Conservation (phyloP, 2,888 invertebrate species). For the Nudaria mundana region DNA sequence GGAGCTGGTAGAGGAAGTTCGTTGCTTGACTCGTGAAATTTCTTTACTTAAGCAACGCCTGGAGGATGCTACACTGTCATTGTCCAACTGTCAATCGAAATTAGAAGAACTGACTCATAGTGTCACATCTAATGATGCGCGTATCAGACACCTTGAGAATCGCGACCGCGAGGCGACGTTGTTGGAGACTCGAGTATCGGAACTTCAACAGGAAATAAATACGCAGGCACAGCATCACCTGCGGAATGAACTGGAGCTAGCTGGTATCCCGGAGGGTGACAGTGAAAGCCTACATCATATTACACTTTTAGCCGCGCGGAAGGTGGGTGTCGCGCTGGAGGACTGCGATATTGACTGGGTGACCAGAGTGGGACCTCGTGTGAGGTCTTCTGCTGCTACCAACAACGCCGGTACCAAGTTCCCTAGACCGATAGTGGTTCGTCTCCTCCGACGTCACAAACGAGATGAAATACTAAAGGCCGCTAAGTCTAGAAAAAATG, state of each 20-base stretch:
- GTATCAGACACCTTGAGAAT: constrained; percentile 1
- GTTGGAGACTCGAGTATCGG: constrained; percentile 1
- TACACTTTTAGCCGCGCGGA: background rate
- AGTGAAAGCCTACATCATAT: constrained; percentile 22
- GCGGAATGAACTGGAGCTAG: constrained; percentile 21
- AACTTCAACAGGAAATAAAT: constrained; percentile 13
- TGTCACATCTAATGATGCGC: background rate
- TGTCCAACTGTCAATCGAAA: constrained; percentile 2
- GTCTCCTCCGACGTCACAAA: constrained; percentile 15
- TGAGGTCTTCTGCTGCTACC: no score
- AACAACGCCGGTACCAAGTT: background rate
- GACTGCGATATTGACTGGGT: background rate
- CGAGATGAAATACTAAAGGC: constrained; percentile 23
- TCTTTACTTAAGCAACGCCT: constrained; percentile 3
- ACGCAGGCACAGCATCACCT: constrained; percentile 13
- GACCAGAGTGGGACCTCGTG: background rate
- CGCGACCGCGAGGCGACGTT: background rate
- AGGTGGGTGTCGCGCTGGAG: background rate
- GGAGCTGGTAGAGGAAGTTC: constrained; percentile 5
- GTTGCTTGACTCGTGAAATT: constrained; percentile 3
- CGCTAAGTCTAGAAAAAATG: constrained; percentile 18
- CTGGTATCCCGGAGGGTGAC: constrained; percentile 15
- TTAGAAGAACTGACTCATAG: constrained; percentile 2
- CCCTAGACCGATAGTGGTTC: constrained; percentile 15
- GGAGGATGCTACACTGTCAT: constrained; percentile 4